phyloP scores from a whole-genome alignment of 2,888 invertebrate genomes.

The Drosophila quinaria region DNA sequence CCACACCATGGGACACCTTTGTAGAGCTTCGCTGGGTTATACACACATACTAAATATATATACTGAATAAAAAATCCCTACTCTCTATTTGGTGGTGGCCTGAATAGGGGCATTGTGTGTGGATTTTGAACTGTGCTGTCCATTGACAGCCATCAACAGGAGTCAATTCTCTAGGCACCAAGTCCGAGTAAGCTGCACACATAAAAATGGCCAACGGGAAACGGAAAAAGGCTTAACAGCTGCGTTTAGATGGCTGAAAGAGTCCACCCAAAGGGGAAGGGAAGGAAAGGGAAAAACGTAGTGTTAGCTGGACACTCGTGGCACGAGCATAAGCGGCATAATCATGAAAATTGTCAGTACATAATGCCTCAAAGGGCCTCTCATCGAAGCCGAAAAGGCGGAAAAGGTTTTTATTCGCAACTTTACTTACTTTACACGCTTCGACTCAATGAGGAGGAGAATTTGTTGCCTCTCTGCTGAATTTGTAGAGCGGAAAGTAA shows the following conservation, averaged over 20 bases:
- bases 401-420: constrained; percentile 78
- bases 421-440: constrained; percentile 81
- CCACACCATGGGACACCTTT: constrained; percentile 40
- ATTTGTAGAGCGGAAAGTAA: constrained; percentile 81
- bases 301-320: constrained; percentile 60
- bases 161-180: constrained; percentile 60
- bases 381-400: constrained; percentile 62
- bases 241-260: constrained; percentile 68
- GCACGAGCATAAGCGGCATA: constrained; percentile 66
- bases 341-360: constrained; percentile 81
- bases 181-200: constrained; percentile 65
- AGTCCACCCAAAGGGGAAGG: constrained; percentile 15
- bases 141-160: constrained; percentile 67
- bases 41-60: constrained; percentile 20
- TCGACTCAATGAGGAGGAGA: constrained; percentile 50
- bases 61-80: constrained; percentile 64
- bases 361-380: constrained; percentile 79
- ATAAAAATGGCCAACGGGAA: constrained; percentile 68
- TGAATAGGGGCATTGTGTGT: constrained; percentile 43
- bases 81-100: constrained; percentile 46
- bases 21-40: not conserved
- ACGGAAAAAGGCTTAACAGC: constrained; percentile 81
- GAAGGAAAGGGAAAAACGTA: not conserved
- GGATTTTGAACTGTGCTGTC: constrained; percentile 54
- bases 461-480: constrained; percentile 41